Evolutionary conservation across 2,888 invertebrate species (phyloP), one percentile per base, ranked within the genome.

Genomic region (Cremastinae sp.): DNA sequence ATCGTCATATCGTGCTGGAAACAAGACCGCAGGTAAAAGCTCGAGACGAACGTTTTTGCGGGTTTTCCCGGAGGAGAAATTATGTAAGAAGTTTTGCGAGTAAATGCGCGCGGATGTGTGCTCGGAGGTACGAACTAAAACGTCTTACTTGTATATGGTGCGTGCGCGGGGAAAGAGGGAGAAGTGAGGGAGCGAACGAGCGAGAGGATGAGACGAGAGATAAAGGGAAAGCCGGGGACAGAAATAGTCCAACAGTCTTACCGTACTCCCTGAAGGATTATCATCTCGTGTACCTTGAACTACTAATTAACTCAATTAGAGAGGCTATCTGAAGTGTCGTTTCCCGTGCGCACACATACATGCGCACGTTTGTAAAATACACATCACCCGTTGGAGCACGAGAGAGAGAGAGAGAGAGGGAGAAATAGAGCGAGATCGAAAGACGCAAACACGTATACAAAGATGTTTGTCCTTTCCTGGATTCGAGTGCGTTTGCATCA

Each of bases 291-390:
- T 59, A 49, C 64, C 68, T 69, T 53, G 14, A 59, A 61, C 64
- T 69, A 73, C 72, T 73, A 73, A 76, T 76, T 68, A 76, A 76
- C 72, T 64, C 58, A 73, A 76, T 73, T 69, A 76, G 62, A 76
- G 62, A 68, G 64, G 59, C 41, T 69, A 64, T 16, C 64, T 53
- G 45, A 65, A 69, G 68, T 56, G 64, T 64, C 69, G 58, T 54
- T 68, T 36, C 69, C 56, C 20, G 22, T 8, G 34, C 36, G n/a
- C n/a, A n/a, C n/a, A n/a, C n/a, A n/a, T n/a, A 51, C 51, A 14
- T 16, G 38, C 20, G 10, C 64, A 20, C 49, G 12, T 22, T 20
- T 12, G 9, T 22, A 10, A 3, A 2, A 9, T 45, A 4, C 43
- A 18, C n/a, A 18, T 0, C 20, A 5, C 2, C n/a, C 8, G 41